Conservation (phyloP, 2,888 invertebrate species). For the Atherix ibis region DNA sequence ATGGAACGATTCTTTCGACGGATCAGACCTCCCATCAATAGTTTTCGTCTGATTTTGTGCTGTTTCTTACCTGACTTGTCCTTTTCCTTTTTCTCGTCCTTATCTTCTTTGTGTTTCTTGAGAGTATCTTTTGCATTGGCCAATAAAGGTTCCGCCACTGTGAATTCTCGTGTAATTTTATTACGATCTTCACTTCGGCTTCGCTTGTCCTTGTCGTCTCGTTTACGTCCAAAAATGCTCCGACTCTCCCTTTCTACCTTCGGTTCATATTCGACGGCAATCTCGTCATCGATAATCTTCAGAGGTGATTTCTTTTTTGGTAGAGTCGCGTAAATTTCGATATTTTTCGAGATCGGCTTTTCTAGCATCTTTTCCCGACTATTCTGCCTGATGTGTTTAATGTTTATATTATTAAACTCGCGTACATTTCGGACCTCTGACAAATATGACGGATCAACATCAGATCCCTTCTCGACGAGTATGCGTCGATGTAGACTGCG, state of each 20-base stretch:
- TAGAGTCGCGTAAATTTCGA: conserved; percentile 81
- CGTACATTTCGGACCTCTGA: conserved; percentile 52
- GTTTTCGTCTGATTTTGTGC: conserved; percentile 73
- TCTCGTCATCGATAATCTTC: conserved; percentile 44
- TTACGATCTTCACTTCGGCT: conserved; percentile 76
- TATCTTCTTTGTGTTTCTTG: conserved; percentile 42
- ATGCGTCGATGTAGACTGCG: conserved; percentile 70
- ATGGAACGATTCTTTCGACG: conserved; percentile 78
- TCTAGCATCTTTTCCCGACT: conserved; percentile 47
- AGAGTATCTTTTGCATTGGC: conserved; percentile 36
- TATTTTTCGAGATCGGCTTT: conserved; percentile 42
- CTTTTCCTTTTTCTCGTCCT: conserved; percentile 45
- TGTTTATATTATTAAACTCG: conserved; percentile 58
- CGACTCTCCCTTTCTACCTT: conserved; percentile 55
- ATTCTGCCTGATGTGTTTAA: conserved; percentile 57
- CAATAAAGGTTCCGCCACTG: conserved; percentile 44
- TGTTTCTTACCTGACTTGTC: conserved; percentile 74
- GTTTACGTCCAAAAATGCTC: conserved; percentile 51
- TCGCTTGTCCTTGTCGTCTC: conserved; percentile 57
- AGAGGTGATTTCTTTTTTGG: conserved; percentile 69
- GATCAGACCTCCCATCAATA: conserved; percentile 79
- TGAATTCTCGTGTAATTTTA: conserved; percentile 54
- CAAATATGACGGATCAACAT: conserved; percentile 30
- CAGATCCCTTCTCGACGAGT: conserved; percentile 47
- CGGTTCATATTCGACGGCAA: conserved; percentile 57